These are phyloP conservation scores for Gila robusta DNA, from an alignment of 2,797 vertebrate species.

Conservation along the genomic window DNA sequence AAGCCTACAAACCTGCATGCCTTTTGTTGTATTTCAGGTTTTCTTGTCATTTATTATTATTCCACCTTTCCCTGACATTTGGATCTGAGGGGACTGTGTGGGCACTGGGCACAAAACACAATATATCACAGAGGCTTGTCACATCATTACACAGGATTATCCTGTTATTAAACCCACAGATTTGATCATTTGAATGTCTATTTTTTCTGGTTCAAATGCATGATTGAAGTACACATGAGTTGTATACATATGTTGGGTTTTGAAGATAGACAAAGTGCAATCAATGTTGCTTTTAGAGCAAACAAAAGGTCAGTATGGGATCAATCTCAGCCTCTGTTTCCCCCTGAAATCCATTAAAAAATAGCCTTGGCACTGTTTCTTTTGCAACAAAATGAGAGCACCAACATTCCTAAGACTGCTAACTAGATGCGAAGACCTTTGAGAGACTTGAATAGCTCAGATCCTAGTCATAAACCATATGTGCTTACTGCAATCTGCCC, in stretches of 20 bases:
- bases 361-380: background rate
- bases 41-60: conserved; percentile 29
- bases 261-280: background rate
- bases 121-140: conserved; percentile 23
- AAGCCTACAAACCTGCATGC: background rate
- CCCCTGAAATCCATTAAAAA: background rate
- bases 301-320: background rate
- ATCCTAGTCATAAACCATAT: conserved; percentile 24
- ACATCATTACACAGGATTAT: conserved; percentile 22
- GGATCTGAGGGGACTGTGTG: conserved; percentile 24
- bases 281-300: background rate
- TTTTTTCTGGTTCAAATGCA: background rate
- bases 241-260: background rate
- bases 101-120: conserved; percentile 8
- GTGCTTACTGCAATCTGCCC: conserved; percentile 31
- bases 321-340: background rate
- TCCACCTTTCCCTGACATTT: conserved; percentile 35
- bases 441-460: conserved; percentile 1
- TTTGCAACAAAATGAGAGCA: background rate
- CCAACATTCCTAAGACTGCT: background rate
- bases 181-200: background rate
- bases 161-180: conserved; percentile 12
- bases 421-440: conserved; percentile 2
- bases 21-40: conserved; percentile 5
- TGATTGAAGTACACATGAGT: background rate